Evolutionary conservation across 1,140 invertebrate species (phyloP).

Genomic region (Bombus pascuorum): DNA sequence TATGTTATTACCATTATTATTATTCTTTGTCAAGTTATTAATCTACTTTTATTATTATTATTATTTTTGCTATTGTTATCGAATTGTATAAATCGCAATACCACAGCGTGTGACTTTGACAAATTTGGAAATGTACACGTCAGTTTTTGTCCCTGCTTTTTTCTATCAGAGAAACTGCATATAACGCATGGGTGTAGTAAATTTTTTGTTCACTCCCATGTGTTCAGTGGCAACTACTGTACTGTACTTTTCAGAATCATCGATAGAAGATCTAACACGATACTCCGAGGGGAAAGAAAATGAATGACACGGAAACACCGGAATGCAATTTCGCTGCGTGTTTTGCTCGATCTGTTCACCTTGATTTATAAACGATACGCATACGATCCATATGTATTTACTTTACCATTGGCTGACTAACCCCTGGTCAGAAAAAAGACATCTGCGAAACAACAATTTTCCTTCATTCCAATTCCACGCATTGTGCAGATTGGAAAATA

Average conservation of each 20-base stretch:
- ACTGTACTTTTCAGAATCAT: conserved; percentile 31
- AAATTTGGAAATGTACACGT: neutral
- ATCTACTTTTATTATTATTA: no score
- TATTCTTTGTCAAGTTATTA: no score
- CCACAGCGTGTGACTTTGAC: neutral
- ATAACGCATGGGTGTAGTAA: no score
- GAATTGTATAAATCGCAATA: neutral
- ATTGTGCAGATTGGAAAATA: neutral
- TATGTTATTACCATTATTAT: no score
- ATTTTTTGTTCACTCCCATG: neutral
- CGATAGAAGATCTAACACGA: conserved; percentile 11
- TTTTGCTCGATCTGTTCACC: conserved; percentile 27
- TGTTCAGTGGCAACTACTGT: neutral
- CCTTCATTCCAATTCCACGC: neutral
- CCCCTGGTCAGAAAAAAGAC: neutral
- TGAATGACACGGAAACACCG: conserved; percentile 36
- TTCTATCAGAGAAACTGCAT: neutral
- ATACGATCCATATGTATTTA: conserved; percentile 28
- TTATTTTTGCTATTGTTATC: neutral
- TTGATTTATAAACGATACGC: conserved; percentile 51
- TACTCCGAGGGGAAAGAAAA: neutral
- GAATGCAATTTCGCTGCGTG: conserved; percentile 28
- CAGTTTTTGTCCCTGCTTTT: neutral
- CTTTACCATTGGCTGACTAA: neutral
- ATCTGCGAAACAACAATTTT: neutral